Conservation (phyloP, 2,113 vertebrate genomes). For the Antechinus flavipes region DNA sequence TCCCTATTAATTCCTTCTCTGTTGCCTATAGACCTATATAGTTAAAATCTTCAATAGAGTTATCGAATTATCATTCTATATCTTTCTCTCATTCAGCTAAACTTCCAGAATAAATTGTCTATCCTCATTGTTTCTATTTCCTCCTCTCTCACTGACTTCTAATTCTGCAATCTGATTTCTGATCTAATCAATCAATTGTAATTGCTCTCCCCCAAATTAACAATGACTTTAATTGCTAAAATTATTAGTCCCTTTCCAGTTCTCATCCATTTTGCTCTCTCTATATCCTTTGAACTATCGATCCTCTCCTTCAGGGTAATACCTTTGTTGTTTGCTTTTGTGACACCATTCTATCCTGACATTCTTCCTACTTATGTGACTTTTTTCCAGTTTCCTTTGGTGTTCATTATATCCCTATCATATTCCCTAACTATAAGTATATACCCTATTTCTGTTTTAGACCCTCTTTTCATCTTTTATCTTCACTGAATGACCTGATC, state of each 20-base stretch:
- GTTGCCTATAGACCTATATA: not conserved
- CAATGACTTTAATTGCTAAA: not conserved
- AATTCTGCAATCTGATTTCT: not conserved
- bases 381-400: not conserved
- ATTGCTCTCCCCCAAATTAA: not conserved
- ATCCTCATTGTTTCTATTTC: not conserved
- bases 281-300: not conserved
- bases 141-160: not conserved
- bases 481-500: not conserved
- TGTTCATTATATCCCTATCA: not conserved
- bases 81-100: not conserved
- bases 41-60: not conserved
- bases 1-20: not conserved
- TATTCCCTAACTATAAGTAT: not conserved
- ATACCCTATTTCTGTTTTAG: not conserved
- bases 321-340: not conserved
- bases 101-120: not conserved
- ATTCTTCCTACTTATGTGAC: not conserved
- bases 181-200: not conserved
- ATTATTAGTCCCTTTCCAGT: not conserved
- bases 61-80: not conserved
- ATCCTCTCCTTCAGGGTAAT: not conserved
- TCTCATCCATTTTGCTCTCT: not conserved
- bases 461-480: not conserved
- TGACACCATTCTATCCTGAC: not conserved